A percentile compares a stretch with the other conserved stretches of the same genome.
phyloP scores from a whole-genome alignment of 1,140 invertebrate species.

The Bombus superbus region DNA sequence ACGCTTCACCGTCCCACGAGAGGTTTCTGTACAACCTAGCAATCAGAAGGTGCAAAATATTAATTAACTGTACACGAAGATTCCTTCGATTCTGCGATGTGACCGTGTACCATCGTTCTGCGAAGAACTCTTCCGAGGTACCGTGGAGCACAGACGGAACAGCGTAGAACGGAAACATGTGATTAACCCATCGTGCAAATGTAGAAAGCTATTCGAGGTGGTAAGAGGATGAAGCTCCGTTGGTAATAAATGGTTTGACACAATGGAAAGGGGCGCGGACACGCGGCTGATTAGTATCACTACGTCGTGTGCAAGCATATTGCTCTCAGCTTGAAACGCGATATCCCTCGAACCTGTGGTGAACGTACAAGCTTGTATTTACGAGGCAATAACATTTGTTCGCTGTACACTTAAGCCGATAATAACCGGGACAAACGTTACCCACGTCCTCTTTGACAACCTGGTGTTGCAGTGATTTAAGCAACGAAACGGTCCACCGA shows the following conservation, averaged over 20 bases:
- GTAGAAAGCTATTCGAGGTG: constrained; percentile 54
- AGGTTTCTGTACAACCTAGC: background rate
- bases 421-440: constrained; percentile 63
- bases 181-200: constrained; percentile 63
- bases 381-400: constrained; percentile 64
- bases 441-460: constrained; percentile 28
- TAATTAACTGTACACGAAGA: background rate
- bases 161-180: constrained; percentile 51
- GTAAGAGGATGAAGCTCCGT: constrained; percentile 62
- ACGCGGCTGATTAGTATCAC: constrained; percentile 67
- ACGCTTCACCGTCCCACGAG: too few species aligned
- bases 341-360: constrained; percentile 19
- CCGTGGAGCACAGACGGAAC: background rate
- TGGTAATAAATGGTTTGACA: constrained; percentile 70
- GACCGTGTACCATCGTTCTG: background rate
- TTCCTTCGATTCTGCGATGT: background rate
- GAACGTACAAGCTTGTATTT: constrained; percentile 57
- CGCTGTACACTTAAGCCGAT: constrained; percentile 64
- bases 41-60: constrained; percentile 2
- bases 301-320: constrained; percentile 38
- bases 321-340: constrained; percentile 59
- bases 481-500: constrained; percentile 38
- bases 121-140: too few species aligned
- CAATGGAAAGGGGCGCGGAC: constrained; percentile 68
- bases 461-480: constrained; percentile 54